phyloP scores from a whole-genome alignment of 2,113 vertebrate species.

The Puma concolor region DNA sequence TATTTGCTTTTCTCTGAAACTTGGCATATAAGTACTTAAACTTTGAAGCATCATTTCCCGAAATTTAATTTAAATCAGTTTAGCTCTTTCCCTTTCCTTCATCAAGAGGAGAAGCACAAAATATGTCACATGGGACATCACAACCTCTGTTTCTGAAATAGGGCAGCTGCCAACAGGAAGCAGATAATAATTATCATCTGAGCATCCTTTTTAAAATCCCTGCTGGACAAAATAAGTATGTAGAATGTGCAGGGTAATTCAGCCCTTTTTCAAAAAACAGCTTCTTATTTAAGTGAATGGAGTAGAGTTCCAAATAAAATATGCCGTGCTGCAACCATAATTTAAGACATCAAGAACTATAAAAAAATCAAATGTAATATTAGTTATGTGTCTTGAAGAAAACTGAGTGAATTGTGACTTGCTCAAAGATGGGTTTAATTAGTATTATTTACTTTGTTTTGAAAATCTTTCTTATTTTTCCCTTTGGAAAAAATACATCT shows the following conservation, averaged over 20 bases:
- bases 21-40: slow-evolving; percentile 30
- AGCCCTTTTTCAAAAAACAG: background rate
- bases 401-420: background rate
- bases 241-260: background rate
- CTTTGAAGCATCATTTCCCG: slow-evolving; percentile 23
- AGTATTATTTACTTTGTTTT: background rate
- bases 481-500: background rate
- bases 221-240: slow-evolving; percentile 36
- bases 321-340: background rate
- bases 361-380: background rate
- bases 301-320: slow-evolving; percentile 4
- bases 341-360: background rate
- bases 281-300: background rate
- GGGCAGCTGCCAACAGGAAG: slow-evolving; percentile 30
- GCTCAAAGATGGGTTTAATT: background rate
- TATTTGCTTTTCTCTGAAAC: slow-evolving; percentile 59
- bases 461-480: slow-evolving; percentile 2
- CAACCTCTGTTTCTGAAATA: slow-evolving; percentile 53
- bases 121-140: background rate
- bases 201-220: slow-evolving; percentile 8
- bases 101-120: background rate
- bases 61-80: slow-evolving; percentile 56
- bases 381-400: background rate
- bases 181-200: slow-evolving; percentile 51
- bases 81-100: background rate